Conservation (phyloP, 2,113 vertebrate genomes). For the Dasyornis broadbenti region DNA sequence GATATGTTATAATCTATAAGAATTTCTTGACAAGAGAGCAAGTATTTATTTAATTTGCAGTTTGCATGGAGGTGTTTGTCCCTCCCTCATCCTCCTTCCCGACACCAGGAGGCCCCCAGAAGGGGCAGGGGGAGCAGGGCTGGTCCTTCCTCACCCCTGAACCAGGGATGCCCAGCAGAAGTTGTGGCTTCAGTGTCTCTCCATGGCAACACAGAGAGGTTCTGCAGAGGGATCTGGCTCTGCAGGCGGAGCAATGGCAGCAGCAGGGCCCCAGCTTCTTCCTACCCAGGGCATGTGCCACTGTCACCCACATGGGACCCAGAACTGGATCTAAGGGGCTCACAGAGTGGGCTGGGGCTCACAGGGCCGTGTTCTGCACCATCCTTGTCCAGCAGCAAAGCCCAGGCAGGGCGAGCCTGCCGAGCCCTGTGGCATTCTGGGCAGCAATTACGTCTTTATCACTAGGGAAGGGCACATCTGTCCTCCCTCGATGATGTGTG, state of each 20-base stretch:
- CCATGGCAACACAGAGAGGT: background rate
- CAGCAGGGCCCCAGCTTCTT: fast-evolving
- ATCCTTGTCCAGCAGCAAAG: background rate
- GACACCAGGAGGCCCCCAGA: fast-evolving
- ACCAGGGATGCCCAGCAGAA: background rate
- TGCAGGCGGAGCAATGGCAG: background rate
- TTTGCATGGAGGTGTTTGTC: background rate
- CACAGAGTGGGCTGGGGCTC: fast-evolving
- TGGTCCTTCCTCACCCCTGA: fast-evolving
- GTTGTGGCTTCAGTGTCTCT: background rate
- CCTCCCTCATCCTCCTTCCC: background rate
- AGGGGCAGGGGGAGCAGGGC: background rate
- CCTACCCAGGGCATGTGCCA: too few relatives aligned
- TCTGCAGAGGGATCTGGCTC: background rate
- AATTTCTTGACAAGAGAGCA: background rate
- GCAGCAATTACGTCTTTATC: background rate
- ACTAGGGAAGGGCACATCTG: background rate
- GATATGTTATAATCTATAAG: background rate
- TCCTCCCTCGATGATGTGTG: background rate
- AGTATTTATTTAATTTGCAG: background rate
- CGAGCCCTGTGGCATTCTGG: background rate
- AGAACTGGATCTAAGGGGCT: background rate
- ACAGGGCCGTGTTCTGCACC: fast-evolving
- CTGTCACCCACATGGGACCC: fast-evolving
- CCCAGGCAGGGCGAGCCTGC: background rate